Conservation (phyloP, 2,888 invertebrate genomes). For the Cyclophora punctaria region DNA sequence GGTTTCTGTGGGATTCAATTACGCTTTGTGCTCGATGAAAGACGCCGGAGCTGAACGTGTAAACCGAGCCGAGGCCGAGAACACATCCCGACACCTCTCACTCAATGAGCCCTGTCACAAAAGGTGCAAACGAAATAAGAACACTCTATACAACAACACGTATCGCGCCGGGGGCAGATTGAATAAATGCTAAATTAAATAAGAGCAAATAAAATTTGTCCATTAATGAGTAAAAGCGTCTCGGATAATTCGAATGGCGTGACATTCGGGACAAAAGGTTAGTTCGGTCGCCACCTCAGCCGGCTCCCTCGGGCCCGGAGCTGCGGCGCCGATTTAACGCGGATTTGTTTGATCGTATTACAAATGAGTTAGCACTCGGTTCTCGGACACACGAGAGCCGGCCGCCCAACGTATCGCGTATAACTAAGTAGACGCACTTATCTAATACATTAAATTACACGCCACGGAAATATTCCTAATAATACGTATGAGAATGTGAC, state of each 20-base stretch:
- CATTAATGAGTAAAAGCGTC: constrained; percentile 65
- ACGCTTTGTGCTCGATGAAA: constrained; percentile 73
- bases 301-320: constrained; percentile 32
- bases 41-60: constrained; percentile 65
- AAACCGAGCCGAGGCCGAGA: constrained; percentile 63
- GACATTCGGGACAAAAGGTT: constrained; percentile 53
- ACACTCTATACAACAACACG: constrained; percentile 47
- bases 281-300: constrained; percentile 25
- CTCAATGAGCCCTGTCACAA: constrained; percentile 73
- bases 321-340: constrained; percentile 31
- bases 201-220: constrained; percentile 68
- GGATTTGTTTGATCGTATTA: constrained; percentile 47
- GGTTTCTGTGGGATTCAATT: constrained; percentile 75
- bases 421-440: neutral
- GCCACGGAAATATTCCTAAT: neutral
- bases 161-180: constrained; percentile 66
- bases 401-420: neutral
- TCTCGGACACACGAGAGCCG: neutral
- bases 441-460: neutral
- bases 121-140: constrained; percentile 68
- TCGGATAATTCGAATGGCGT: constrained; percentile 56
- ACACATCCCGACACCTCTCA: constrained; percentile 73
- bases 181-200: constrained; percentile 76
- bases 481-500: neutral
- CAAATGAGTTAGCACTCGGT: constrained; percentile 15